Evolutionary conservation across 2,113 vertebrate genomes (phyloP).

Genomic region (Lycaon pictus): DNA sequence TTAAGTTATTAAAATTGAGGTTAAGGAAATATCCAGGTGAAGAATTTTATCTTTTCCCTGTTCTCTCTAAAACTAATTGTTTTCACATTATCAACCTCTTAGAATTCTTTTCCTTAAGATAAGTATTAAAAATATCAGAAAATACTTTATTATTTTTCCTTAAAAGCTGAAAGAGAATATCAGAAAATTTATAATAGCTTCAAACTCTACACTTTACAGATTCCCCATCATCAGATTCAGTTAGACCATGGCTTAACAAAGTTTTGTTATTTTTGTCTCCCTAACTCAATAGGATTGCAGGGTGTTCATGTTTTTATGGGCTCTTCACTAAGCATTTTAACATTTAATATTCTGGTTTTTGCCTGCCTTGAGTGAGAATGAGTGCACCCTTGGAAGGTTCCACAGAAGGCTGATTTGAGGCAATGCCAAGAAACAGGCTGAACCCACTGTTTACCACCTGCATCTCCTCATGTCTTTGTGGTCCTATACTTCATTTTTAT

Average conservation of each 20-base stretch:
- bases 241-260: background rate
- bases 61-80: slow-evolving; percentile 8
- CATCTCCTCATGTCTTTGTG: background rate
- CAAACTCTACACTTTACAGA: background rate
- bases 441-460: background rate
- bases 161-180: background rate
- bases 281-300: background rate
- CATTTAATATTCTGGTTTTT: background rate
- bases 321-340: background rate
- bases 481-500: background rate
- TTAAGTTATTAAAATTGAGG: background rate
- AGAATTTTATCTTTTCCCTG: background rate
- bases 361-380: background rate
- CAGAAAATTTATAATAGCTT: background rate
- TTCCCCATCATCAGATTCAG: background rate
- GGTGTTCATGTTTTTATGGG: slow-evolving; percentile 18
- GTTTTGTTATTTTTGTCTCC: background rate
- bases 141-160: background rate
- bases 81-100: background rate
- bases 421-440: background rate
- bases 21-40: background rate
- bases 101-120: background rate
- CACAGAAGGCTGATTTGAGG: background rate
- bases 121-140: slow-evolving; percentile 8
- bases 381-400: background rate